Evolutionary conservation across 2,888 invertebrate genomes (phyloP).

Genomic region (Eulithis testata): DNA sequence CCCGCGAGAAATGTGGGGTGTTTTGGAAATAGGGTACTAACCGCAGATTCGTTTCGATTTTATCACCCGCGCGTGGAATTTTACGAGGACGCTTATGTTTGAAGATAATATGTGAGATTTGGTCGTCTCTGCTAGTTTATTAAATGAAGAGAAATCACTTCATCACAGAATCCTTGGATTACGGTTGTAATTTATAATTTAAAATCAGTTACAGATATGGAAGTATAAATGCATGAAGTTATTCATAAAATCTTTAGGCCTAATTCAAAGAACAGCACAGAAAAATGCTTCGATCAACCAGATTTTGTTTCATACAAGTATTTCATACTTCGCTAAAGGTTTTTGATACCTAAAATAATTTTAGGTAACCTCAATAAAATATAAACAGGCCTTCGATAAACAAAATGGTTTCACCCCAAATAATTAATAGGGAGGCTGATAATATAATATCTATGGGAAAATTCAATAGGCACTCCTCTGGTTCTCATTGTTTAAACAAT

Average conservation of each 20-base stretch:
- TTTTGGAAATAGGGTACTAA: constrained; percentile 50
- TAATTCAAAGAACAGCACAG: too few species aligned
- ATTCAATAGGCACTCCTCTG: constrained; percentile 35
- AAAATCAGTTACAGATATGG: constrained; percentile 1
- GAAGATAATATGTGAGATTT: constrained; percentile 22
- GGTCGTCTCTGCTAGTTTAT: constrained; percentile 27
- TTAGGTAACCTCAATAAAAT: not conserved
- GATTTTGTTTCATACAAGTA: too few species aligned
- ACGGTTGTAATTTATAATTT: constrained; percentile 11
- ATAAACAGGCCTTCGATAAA: not conserved
- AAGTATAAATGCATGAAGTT: too few species aligned
- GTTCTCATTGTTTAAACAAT: constrained; percentile 45
- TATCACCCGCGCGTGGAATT: constrained; percentile 19
- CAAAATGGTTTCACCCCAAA: constrained; percentile 7
- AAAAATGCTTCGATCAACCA: too few species aligned
- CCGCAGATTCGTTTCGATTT: constrained; percentile 46
- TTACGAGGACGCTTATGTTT: constrained; percentile 25
- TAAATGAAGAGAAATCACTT: constrained; percentile 13
- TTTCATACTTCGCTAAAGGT: too few species aligned
- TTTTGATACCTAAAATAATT: too few species aligned
- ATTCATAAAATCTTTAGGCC: too few species aligned
- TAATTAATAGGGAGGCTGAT: constrained; percentile 21
- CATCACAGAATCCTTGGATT: constrained; percentile 10
- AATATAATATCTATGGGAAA: constrained; percentile 37
- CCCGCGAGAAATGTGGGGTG: constrained; percentile 63